A percentile compares a stretch with the other conserved stretches of the same genome.
phyloP scores from a whole-genome alignment of 2,797 vertebrate species.

The Decapterus maruadsi region DNA sequence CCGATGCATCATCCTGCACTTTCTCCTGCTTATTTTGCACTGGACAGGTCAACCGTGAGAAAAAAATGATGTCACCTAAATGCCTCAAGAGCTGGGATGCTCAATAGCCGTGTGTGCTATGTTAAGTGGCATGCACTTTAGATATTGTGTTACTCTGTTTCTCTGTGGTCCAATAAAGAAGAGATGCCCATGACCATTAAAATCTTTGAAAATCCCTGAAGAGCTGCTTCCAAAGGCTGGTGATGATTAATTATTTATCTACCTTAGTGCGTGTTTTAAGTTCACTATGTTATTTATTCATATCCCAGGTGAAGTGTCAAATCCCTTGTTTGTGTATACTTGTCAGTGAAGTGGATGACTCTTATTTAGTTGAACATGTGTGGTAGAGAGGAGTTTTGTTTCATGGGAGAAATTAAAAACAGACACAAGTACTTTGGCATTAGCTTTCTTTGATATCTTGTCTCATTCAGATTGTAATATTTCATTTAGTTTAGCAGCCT shows the following conservation, averaged over 20 bases:
- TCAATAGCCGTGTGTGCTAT: constrained; percentile 22
- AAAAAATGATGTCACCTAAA: constrained; percentile 4
- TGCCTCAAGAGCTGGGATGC: not conserved
- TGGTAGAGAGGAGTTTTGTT: not conserved
- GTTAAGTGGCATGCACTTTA: constrained; percentile 34
- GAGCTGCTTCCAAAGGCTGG: constrained; percentile 41
- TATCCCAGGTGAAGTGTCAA: constrained; percentile 48
- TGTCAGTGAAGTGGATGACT: constrained; percentile 33
- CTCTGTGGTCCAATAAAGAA: constrained; percentile 40
- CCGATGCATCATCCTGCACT: not conserved
- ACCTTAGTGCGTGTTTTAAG: constrained; percentile 46
- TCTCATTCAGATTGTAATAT: not conserved
- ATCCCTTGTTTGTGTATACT: constrained; percentile 58
- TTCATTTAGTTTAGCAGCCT: not conserved
- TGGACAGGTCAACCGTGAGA: not conserved
- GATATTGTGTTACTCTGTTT: constrained; percentile 1
- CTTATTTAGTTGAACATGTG: constrained; percentile 5
- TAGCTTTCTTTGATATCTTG: not conserved
- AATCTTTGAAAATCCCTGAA: constrained; percentile 46
- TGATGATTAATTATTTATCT: constrained; percentile 60
- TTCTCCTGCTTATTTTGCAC: constrained; percentile 6
- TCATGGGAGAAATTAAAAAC: not conserved
- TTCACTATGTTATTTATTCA: constrained; percentile 56
- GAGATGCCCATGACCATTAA: constrained; percentile 35
- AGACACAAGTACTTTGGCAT: not conserved